Evolutionary conservation across 2,888 invertebrate genomes (phyloP), one percentile per base, ranked within the genome.

Genomic region (Eupeodes latifasciatus): DNA sequence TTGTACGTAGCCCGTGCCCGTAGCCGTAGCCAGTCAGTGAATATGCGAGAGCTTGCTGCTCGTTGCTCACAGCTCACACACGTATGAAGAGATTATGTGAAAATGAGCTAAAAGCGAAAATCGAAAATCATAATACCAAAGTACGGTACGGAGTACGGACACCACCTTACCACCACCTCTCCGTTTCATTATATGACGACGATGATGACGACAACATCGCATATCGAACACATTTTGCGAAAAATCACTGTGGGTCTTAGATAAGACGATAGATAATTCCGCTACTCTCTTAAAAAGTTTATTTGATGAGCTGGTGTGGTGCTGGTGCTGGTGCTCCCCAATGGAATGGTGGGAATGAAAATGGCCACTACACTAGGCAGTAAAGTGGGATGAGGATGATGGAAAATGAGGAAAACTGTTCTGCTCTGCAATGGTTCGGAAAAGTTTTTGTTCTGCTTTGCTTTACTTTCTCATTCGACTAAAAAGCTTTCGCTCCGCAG

Each of bases 31-130:
- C n/a, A 59, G 5, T 57, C 6, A 74, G 72, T 64, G 53, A 55
- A 12, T 27, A 27, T 62, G 61, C 59, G 62, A 66, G 62, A 64
- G 76, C 71, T 44, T 44, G 40, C 40, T 40, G 40, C 40, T 40
- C 40, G 40, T 40, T 40, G 40, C 40, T 40, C 40, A 7, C 40
- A 40, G 40, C 40, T 40, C 64, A 72, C 83, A 79, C 40, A 79
- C 57, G 59, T 51, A 34, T 47, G n/a, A 57, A 16, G 55, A 76
- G 64, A 57, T 80, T 83, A 64, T 81, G 69, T 85, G 88, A 81
- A 88, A 85, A 88, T 88, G 88, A 88, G 88, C 88, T 78, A 81
- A 88, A 87, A 87, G 66, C 83, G 34, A 80, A 81, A 87, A 87
- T 47, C 83, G 34, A 80, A 81, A 87, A 87, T 47, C 14, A n/a